Conservation (phyloP, 2,113 vertebrate species). For the Brienomyrus brachyistius region DNA sequence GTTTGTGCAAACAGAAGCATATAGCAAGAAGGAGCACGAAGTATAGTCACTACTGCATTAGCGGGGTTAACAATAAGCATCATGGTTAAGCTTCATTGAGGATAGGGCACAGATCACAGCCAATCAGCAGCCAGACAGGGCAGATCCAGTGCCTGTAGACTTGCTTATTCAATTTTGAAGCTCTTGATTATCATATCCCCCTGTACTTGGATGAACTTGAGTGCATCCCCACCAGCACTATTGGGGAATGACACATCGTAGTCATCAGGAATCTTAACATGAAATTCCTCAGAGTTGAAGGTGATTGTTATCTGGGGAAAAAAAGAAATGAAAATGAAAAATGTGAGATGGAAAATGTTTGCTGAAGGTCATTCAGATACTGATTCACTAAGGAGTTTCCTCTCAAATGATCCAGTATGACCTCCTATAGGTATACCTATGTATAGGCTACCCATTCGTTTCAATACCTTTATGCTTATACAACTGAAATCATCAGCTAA, state of each 20-base stretch:
- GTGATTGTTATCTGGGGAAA: slow-evolving; percentile 50
- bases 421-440: no score
- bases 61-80: not conserved
- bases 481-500: no score
- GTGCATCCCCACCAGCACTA: slow-evolving; percentile 53
- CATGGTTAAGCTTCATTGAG: not conserved
- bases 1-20: not conserved
- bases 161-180: slow-evolving; percentile 52
- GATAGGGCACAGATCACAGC: not conserved
- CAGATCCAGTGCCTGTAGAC: not conserved
- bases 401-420: no score
- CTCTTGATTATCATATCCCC: slow-evolving; percentile 48
- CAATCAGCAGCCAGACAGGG: not conserved
- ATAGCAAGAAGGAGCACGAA: not conserved
- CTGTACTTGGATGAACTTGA: slow-evolving; percentile 41
- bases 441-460: no score
- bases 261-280: slow-evolving; percentile 56
- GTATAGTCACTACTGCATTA: not conserved
- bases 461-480: no score
- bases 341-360: not conserved
- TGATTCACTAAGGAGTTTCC: not conserved
- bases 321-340: not conserved
- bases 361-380: not conserved
- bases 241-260: slow-evolving; percentile 57
- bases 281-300: slow-evolving; percentile 53